Base-by-base conservation (phyloP, 37 sponge, comb jelly and placozoan species). In the Theonella swinhoei region DNA sequence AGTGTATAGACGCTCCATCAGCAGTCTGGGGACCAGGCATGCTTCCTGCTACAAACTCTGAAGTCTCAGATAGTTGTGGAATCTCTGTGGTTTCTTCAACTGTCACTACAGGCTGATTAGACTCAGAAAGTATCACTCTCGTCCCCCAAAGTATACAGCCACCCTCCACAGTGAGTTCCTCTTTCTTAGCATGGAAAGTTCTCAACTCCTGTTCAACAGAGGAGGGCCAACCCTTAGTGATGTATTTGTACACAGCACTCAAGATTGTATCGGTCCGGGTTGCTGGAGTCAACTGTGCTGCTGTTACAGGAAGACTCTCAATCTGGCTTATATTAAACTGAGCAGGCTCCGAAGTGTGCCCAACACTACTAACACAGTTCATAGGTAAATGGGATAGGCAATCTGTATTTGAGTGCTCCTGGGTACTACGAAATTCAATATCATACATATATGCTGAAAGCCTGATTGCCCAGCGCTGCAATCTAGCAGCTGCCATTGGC, bases 321-420 rank as follows among this genome's bases (percentile, higher is more conserved):
- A 73, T 78, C 40, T 47, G 75, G 24, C 42, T 38, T 20, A 80
- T 37, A 36, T 87, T 80, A 47, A 87, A 74, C 24, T 74, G 24
- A 32, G 24, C 26, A n/a, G 61, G 24, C 24, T 83, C 84, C 1
- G 66, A 65, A 32, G 17, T 63, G 23, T 24, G 39, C 0, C 42
- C 88, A 34, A 24, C 42, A 20, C 58, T 26, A 33, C 64, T 58
- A 33, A 70, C 32, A 64, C 20, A 77, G 17, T 26, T 14, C 20
- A 89, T 64, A 5, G 93, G 89, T 7, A 85, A 65, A 1, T 86
- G 64, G 31, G 86, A 92, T 20, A 88, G 68, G 1, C 86, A 69
- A 82, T 93, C 93, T 9, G 80, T 83, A 62, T 92, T 85, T 35
- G 42, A 75, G 68, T 88, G 89, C 32, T 83, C 70, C 19, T 64